Base-by-base conservation (phyloP, 2,113 vertebrate species). In the Peromyscus polionotus region DNA sequence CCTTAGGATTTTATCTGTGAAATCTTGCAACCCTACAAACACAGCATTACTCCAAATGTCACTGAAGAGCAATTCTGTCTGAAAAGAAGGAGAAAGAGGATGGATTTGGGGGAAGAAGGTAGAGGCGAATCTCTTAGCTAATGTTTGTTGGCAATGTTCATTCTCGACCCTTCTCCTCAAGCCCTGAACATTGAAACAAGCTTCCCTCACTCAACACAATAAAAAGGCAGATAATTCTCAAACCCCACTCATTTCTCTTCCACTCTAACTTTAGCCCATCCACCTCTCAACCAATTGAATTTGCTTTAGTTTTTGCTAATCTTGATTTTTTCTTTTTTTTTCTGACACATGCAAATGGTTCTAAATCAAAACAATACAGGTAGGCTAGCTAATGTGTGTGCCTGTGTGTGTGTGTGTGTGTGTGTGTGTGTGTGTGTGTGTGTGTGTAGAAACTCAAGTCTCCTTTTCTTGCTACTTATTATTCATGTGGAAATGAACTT, bases 21-120 rank as follows among this genome's bases (percentile, higher is more conserved):
- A 92, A 81, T 72, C 57, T 80, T 83, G 65, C 48, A 91, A 80
- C 13, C 26, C 24, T 94, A 39, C 81, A 93, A 45, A 96, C 39
- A 39, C 31, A 95, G 39, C 5, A 36, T 3, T 57, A 16, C 19
- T 83, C 22, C 54, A 70, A 83, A 79, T 72, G 54, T 79, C 67
- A 54, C 33, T 83, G 16, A 75, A 51, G 5, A 36, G 2, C 36
- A 67, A 68, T 28, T 13, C 10, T 81, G 31, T 92, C 45, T 83
- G 8, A 33, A 79, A 39, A 90, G 12, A 39, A 90, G 12, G 36
- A 68, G 51, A 36, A 92, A 16, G 4, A 28, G 16, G 54, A 28
- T 26, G 9, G 54, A 19, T 20, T 20, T 13, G 16, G 80, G 31
- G 84, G 61, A 22, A 59, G 17, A 31, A 87, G 48, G 9, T 19